Evolutionary conservation across 2,797 vertebrate genomes (phyloP).

Genomic region (Sebastes goodei): DNA sequence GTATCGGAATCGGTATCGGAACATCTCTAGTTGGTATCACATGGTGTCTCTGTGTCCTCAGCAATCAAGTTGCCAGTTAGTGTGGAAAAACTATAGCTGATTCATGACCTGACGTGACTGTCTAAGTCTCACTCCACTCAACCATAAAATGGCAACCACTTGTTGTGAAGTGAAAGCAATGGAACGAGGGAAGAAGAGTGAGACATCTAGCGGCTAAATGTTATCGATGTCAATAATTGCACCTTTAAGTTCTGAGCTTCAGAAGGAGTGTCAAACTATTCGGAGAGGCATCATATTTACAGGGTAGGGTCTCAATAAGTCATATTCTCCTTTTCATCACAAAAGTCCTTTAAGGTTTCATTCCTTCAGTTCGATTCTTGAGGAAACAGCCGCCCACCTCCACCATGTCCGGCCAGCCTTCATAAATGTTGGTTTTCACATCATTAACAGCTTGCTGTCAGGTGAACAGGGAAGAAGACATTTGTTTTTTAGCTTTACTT

Average conservation of each 20-base stretch:
- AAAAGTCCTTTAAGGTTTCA: neutral
- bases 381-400: slow-evolving; percentile 89
- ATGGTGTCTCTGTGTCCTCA: too few species aligned
- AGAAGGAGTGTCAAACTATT: neutral
- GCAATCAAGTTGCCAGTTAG: too few species aligned
- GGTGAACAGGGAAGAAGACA: slow-evolving; percentile 14
- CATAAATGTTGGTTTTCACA: slow-evolving; percentile 80
- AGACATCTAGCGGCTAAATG: too few species aligned
- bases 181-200: too few species aligned
- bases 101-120: too few species aligned
- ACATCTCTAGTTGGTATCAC: too few species aligned
- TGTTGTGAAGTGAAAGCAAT: too few species aligned
- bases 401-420: slow-evolving; percentile 85
- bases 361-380: slow-evolving; percentile 42
- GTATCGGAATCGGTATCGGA: too few species aligned
- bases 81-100: too few species aligned
- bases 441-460: slow-evolving; percentile 81
- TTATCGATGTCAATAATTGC: too few species aligned
- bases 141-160: too few species aligned
- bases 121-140: too few species aligned
- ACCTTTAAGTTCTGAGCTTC: neutral
- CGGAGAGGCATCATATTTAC: neutral
- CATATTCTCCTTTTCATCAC: neutral
- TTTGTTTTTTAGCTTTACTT: slow-evolving; percentile 12
- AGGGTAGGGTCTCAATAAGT: neutral